A percentile compares a stretch with the other conserved stretches of the same genome.
Conservation (phyloP, 2,797 vertebrate species). For the Bovichtus diacanthus region DNA sequence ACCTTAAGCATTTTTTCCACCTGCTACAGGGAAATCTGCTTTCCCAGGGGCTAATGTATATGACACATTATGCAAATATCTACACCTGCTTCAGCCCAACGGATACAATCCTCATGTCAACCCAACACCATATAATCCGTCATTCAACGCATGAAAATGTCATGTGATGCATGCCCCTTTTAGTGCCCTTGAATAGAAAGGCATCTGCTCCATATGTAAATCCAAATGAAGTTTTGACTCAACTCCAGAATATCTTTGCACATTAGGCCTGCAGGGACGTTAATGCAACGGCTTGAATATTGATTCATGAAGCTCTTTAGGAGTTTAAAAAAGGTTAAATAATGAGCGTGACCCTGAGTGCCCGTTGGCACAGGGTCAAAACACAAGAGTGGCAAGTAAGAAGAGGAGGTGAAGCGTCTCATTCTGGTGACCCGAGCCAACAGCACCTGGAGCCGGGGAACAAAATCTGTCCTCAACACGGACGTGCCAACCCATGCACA, state of each 20-base stretch:
- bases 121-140: constrained; percentile 30
- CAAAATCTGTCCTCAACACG: constrained; percentile 21
- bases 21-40: constrained; percentile 4
- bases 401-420: constrained; percentile 32
- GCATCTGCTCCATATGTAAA: constrained; percentile 23
- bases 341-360: background rate
- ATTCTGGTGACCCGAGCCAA: constrained; percentile 39
- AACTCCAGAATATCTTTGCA: background rate
- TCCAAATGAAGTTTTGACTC: constrained; percentile 1
- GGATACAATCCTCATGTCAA: constrained; percentile 14
- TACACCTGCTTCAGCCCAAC: constrained; percentile 47
- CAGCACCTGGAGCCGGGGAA: constrained; percentile 41
- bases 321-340: constrained; percentile 25
- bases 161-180: constrained; percentile 31
- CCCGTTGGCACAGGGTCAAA: constrained; percentile 24
- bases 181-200: constrained; percentile 27
- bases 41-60: constrained; percentile 27
- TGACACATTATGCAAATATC: constrained; percentile 28
- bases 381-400: constrained; percentile 28
- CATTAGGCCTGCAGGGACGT: background rate
- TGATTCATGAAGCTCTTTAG: constrained; percentile 3
- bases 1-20: constrained; percentile 18
- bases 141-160: constrained; percentile 22
- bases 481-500: constrained; percentile 3
- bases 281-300: background rate